Base-by-base conservation (phyloP, 2,797 vertebrate species). In the Odontamblyopus lacepedii region DNA sequence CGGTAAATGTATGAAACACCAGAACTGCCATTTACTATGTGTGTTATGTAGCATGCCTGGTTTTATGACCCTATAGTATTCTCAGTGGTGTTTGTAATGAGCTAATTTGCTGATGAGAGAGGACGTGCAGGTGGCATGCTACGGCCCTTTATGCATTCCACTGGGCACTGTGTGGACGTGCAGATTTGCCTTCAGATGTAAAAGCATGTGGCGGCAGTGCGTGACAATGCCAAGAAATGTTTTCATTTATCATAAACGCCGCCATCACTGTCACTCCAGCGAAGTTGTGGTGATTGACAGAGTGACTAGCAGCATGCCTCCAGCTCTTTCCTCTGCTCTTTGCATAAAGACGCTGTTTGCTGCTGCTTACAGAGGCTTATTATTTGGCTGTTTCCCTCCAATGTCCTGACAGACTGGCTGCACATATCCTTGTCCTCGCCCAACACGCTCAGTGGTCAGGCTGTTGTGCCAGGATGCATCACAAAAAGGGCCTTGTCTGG, bases 1-100 rank as follows among this genome's bases (percentile, higher is more conserved):
- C 11, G n/a, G 23, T 71, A 75, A 30, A 61, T 50, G 48, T 62
- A 67, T 32, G 26, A 66, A 66, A 51, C 35, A 71, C 48, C 30
- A 50, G 50, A 80, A 27, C 78, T 81, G 73, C 71, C 77, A 79
- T 75, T 60, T 72, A 51, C 62, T 72, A 51, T 48, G 35, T 60
- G 55, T 72, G 53, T 74, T 67, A 83, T 82, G 75, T 79, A 59
- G 63, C 74, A 75, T 62, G 56, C 77, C 76, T 75, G 67, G 74
- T 84, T 85, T 85, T 69, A 83, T 70, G 75, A 55, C 23, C 53
- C 4, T 26, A 32, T 68, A 60, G 61, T 79, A 53, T 66, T 72
- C 41, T 76, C 7, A 18, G 23, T n/a, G 8, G 57, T 83, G 76
- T 65, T 38, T 62, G n/a, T 64, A 62, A 82, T 70, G 61, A 44